Evolutionary conservation across 2,113 vertebrate genomes (phyloP).

Genomic region (Micronycteris hirsuta): DNA sequence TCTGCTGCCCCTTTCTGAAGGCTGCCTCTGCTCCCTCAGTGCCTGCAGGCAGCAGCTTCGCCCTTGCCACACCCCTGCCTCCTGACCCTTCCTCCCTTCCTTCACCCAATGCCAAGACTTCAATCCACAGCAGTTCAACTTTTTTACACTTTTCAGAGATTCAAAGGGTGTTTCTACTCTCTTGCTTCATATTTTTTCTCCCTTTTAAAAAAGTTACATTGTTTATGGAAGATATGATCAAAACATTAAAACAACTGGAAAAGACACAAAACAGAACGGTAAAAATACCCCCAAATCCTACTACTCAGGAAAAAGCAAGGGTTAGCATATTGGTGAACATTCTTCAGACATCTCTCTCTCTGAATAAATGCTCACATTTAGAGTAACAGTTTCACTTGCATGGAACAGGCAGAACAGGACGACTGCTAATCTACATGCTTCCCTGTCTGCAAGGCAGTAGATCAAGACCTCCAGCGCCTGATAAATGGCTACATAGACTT

Average conservation of each 20-base stretch:
- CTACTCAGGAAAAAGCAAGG: neutral
- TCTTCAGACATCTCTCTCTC: neutral
- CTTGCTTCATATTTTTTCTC: neutral
- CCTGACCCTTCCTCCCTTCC: neutral
- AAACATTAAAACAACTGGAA: neutral
- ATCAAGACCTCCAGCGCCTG: neutral
- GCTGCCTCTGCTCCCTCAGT: neutral
- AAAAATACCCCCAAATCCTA: neutral
- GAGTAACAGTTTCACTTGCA: neutral
- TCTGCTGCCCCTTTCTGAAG: neutral
- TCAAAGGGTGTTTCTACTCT: neutral
- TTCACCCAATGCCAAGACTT: neutral
- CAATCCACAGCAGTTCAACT: neutral
- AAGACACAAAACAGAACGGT: neutral
- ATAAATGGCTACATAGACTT: neutral
- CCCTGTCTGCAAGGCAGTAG: neutral
- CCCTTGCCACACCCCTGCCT: accelerated
- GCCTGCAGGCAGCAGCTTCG: accelerated
- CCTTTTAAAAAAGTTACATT: neutral
- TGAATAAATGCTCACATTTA: neutral
- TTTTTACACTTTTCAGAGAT: neutral
- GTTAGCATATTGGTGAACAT: neutral
- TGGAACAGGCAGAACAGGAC: neutral
- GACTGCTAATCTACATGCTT: neutral
- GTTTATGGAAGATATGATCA: neutral